phyloP scores from a whole-genome alignment of 2,888 invertebrate genomes.

The Chrysodeixis includens region DNA sequence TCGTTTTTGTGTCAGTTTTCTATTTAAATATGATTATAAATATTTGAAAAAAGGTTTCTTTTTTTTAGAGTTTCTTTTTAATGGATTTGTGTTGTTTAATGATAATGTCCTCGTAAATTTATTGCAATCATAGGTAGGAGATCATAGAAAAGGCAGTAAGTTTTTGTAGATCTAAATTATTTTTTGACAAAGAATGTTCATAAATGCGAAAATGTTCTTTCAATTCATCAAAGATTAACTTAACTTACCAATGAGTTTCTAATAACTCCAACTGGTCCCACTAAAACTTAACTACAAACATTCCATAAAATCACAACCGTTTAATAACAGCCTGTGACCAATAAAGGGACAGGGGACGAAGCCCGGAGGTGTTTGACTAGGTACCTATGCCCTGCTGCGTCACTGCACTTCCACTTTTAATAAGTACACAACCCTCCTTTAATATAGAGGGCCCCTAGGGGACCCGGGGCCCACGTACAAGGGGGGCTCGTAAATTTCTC shows the following conservation, averaged over 20 bases:
- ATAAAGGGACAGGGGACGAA: constrained; percentile 60
- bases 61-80: too few species aligned
- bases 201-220: too few species aligned
- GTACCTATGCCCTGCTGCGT: constrained; percentile 60
- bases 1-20: constrained; percentile 8
- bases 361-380: constrained; percentile 77
- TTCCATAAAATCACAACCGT: constrained; percentile 31
- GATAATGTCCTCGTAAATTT: too few species aligned
- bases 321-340: constrained; percentile 60
- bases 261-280: background rate
- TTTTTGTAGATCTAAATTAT: too few species aligned
- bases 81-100: too few species aligned
- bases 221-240: too few species aligned
- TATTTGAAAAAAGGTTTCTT: too few species aligned
- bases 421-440: constrained; percentile 82
- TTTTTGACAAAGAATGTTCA: too few species aligned
- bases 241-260: too few species aligned
- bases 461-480: constrained; percentile 72
- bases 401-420: constrained; percentile 80
- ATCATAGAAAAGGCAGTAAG: too few species aligned
- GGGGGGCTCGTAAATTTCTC: constrained; percentile 73
- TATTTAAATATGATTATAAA: background rate
- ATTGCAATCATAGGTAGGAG: too few species aligned
- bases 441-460: constrained; percentile 82
- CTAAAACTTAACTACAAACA: constrained; percentile 26